phyloP scores from a whole-genome alignment of 1,140 invertebrate species.

The Sarcophaga bullata region DNA sequence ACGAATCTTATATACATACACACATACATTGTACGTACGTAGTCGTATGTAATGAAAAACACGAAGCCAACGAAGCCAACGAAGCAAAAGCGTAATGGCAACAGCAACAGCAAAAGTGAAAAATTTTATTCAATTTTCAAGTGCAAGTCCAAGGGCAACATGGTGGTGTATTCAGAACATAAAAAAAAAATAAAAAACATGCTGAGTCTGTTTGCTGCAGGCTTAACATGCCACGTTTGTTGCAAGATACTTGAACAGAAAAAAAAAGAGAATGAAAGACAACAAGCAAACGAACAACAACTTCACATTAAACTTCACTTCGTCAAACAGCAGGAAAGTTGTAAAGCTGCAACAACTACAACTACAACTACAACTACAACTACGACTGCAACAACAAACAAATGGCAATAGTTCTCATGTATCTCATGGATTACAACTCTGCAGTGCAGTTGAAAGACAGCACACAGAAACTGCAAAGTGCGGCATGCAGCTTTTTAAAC shows the following conservation, averaged over 20 bases:
- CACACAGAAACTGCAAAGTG: background rate
- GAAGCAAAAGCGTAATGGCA: background rate
- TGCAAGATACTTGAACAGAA: background rate
- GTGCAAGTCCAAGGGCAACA: constrained; percentile 25
- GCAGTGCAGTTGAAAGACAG: constrained; percentile 6
- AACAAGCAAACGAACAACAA: background rate
- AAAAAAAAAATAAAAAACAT: background rate
- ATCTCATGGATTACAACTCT: background rate
- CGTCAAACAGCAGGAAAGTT: constrained; percentile 23
- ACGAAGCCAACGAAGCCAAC: constrained; percentile 8
- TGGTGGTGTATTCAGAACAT: background rate
- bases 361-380: background rate
- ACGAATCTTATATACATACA: background rate
- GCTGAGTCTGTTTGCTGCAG: background rate
- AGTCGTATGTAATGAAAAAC: background rate
- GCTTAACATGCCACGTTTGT: background rate
- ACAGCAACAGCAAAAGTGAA: constrained; percentile 10
- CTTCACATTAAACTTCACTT: constrained; percentile 24
- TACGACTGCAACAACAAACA: background rate
- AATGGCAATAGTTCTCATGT: background rate
- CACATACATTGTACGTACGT: too few relatives aligned
- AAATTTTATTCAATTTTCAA: constrained; percentile 14
- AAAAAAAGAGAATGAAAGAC: too few relatives aligned
- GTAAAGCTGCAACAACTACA: background rate
- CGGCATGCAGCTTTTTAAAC: background rate